Base-by-base conservation (phyloP, 2,888 invertebrate genomes). In the Salpingus planirostris region DNA sequence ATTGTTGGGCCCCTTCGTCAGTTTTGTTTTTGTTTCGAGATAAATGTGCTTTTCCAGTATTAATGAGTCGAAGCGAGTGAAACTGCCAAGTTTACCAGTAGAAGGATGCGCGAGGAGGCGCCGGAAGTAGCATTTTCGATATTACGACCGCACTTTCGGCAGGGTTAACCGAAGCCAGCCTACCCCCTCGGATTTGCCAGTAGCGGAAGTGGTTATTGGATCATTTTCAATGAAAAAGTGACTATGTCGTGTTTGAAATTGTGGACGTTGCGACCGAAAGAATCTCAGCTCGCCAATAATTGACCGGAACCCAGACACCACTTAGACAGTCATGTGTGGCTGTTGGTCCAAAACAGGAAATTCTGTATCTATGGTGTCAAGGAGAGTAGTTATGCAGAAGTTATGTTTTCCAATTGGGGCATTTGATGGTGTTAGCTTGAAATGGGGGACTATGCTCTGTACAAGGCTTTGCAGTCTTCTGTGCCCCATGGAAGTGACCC, bases 361-460 rank as follows among this genome's bases (percentile, higher is more conserved):
- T n/a, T n/a, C n/a, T n/a, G n/a, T n/a, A n/a, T n/a, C n/a, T n/a
- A n/a, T n/a, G n/a, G n/a, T n/a, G n/a, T n/a, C n/a, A n/a, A n/a
- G n/a, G n/a, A n/a, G n/a, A n/a, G n/a, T 36, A 45, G 47, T 50
- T 24, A 49, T 50, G 50, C 42, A 38, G 41, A 43, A 34, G 42
- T 33, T 41, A 44, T 49, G 43, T 44, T 39, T 22, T 43, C 31
- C 29, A 22, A 18, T 27, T 14, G 31, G 38, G 29, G 31, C 31
- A 32, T 36, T 46, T 47, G 43, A 46, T 44, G 46, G 36, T 50
- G 44, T 39, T 44, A 26, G 29, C 27, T 44, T 58, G 57, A 55
- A 52, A 63, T 63, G 63, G 63, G 57, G 50, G 62, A 63, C 43
- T 61, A 56, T 57, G 59, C 54, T 40, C 50, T 64, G 40, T 65